Base-by-base conservation (phyloP, 2,797 vertebrate species). In the Lithobates sylvaticus region DNA sequence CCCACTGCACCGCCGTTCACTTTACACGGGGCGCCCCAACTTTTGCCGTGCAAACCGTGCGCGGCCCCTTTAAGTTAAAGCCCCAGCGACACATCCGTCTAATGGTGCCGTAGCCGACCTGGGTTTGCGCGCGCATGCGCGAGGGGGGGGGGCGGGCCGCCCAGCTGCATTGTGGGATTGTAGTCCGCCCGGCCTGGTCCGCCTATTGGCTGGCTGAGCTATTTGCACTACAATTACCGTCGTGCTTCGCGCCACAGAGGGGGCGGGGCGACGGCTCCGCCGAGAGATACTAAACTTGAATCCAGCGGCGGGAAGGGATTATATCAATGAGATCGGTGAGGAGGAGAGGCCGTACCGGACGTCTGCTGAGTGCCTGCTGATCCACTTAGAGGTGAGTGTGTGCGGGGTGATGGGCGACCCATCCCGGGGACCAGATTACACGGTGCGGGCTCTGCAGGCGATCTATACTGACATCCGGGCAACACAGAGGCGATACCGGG, bases 231-330 rank as follows among this genome's bases (percentile, higher is more conserved):
- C 74, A 64, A 16, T 12, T 85, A 69, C 84, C 84, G 16, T 73
- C 26, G 12, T 65, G 76, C 84, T 32, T 29, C 67, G 84, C 76
- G 50, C 5, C 39, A 16, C 1, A 21, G 68, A 13, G 12, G 76
- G 16, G 75, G 74, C 50, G 16, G 58, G 69, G 76, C 3, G 2
- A 0, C 3, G 2, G 32, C 18, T n/a, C 0, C 27, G 18, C 50
- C 18, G n/a, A 54, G n/a, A 70, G 54, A 39, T 27, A 39, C 68
- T 85, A 32, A 65, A 44, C 75, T 85, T 79, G 76, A 85, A 85
- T 85, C 0, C 10, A 44, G 65, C 68, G 84, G 84, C 84, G 84
- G 84, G 76, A 85, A 85, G 64, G 0, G 82, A 7, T 69, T 54
- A 1, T 54, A 16, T 54, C 50, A 18, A 16, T 54, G 50, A 54